phyloP scores from a whole-genome alignment of 2,113 vertebrate genomes.

The Orycteropus afer region DNA sequence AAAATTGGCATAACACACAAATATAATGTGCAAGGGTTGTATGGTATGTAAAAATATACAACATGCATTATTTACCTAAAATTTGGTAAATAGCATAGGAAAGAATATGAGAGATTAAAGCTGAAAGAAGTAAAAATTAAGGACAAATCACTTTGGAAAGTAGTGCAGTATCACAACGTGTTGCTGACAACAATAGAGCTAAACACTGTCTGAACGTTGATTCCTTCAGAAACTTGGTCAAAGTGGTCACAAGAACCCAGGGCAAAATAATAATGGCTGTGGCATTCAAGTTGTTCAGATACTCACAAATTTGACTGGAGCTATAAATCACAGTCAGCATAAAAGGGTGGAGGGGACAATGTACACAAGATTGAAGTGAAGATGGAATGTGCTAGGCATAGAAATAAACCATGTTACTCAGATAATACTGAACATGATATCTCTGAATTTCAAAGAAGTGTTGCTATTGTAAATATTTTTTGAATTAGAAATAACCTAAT shows the following conservation, averaged over 20 bases:
- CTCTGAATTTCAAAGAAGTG: background rate
- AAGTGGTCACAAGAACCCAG: background rate
- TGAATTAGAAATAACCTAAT: background rate
- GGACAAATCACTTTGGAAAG: conserved; percentile 36
- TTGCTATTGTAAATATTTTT: background rate
- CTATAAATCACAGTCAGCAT: conserved; percentile 45
- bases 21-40: background rate
- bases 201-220: conserved; percentile 25
- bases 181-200: background rate
- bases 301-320: conserved; percentile 24
- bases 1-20: background rate
- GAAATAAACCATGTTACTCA: background rate
- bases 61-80: background rate
- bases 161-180: background rate
- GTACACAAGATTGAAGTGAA: background rate
- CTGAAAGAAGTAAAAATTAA: conserved; percentile 56
- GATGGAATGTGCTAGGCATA: background rate
- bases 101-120: conserved; percentile 26
- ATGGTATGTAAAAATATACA: background rate
- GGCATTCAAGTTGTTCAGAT: background rate
- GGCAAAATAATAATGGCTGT: conserved; percentile 57
- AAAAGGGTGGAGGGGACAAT: background rate
- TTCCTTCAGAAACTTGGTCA: conserved; percentile 42
- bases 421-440: background rate
- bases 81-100: background rate